Evolutionary conservation across 2,888 invertebrate genomes (phyloP).

Genomic region (Sympetrum striolatum): DNA sequence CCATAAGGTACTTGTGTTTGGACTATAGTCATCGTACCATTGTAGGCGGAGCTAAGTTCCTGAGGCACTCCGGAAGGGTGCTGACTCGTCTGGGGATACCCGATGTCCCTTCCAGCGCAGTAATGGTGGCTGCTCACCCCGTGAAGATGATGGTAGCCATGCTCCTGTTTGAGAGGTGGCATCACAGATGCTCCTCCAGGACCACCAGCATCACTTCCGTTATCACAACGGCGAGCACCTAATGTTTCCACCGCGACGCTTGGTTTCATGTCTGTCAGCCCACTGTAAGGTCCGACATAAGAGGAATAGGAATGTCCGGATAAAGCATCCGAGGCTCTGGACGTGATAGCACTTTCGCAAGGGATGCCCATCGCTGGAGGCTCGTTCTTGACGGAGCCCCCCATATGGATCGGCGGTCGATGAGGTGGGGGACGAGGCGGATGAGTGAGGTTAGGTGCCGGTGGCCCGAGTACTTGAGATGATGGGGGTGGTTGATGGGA

Average conservation of each 20-base stretch:
- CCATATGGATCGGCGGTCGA: neutral
- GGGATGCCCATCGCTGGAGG: conserved; percentile 15
- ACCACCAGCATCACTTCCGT: neutral
- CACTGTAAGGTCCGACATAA: conserved; percentile 45
- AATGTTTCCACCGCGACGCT: neutral
- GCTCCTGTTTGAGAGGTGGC: conserved; percentile 17
- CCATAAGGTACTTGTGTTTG: conserved; percentile 50
- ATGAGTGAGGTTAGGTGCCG: neutral
- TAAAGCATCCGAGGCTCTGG: neutral
- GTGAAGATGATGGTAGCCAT: conserved; percentile 46
- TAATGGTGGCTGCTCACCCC: conserved; percentile 39
- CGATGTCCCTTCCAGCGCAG: neutral
- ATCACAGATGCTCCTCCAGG: neutral
- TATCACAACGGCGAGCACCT: neutral
- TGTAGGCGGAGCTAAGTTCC: conserved; percentile 50
- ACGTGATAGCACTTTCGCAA: neutral
- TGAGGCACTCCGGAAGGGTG: conserved; percentile 20
- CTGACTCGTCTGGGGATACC: conserved; percentile 20
- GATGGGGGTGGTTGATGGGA: neutral
- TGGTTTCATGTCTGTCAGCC: conserved; percentile 47
- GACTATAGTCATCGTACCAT: conserved; percentile 55
- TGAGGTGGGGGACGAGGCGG: neutral
- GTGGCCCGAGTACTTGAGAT: neutral
- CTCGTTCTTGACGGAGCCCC: conserved; percentile 3
- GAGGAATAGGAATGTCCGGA: conserved; percentile 32